phyloP scores from a whole-genome alignment of 1,140 invertebrate species.

The Musca vetustissima region DNA sequence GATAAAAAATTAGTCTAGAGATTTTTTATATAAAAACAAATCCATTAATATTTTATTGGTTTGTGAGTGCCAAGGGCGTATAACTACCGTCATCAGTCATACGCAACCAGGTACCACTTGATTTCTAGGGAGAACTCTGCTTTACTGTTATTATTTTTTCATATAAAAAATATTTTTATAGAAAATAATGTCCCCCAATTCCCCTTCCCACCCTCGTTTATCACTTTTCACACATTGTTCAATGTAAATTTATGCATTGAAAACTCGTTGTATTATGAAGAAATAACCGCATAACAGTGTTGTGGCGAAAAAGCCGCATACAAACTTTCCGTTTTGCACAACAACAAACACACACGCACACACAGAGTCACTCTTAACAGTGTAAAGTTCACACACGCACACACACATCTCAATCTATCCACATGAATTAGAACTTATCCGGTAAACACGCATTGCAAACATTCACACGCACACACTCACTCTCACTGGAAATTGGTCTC shows the following conservation, averaged over 20 bases:
- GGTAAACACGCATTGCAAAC: background rate
- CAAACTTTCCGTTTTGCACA: background rate
- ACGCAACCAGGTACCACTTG: too few relatives aligned
- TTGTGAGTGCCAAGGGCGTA: too few relatives aligned
- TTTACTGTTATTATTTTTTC: too few relatives aligned
- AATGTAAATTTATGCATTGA: background rate
- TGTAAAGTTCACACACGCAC: background rate
- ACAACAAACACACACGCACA: background rate
- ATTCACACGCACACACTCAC: background rate
- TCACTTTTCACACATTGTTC: background rate
- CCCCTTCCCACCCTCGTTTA: background rate
- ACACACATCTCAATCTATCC: background rate
- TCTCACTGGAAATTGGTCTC: too few relatives aligned
- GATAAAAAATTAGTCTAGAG: too few relatives aligned
- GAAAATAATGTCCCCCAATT: too few relatives aligned
- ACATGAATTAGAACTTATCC: slow-evolving; percentile 19
- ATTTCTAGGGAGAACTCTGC: too few relatives aligned
- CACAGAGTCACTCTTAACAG: too few relatives aligned
- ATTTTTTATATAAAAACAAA: too few relatives aligned
- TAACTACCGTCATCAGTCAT: too few relatives aligned
- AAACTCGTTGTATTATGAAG: background rate
- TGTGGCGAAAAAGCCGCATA: background rate
- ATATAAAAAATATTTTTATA: too few relatives aligned
- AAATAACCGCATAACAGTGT: slow-evolving; percentile 11
- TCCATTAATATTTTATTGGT: too few relatives aligned